Percentiles rank a stretch among this genome's conserved stretches.
Evolutionary conservation across 2,797 vertebrate species (phyloP).

Genomic region (Microchirus variegatus): DNA sequence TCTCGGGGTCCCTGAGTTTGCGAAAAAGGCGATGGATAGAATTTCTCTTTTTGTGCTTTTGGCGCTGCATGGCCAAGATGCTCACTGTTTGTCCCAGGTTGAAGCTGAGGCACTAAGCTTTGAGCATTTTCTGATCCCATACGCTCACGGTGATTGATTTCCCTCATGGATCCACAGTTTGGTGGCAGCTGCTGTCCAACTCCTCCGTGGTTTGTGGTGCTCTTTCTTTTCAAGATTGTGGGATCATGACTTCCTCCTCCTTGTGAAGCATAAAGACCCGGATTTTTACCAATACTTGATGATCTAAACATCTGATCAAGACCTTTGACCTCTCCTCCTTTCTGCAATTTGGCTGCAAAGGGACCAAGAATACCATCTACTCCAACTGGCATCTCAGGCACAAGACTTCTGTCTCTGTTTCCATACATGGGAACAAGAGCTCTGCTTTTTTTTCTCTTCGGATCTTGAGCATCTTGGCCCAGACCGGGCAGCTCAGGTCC

Average conservation of each 20-base stretch:
- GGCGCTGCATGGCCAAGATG: slow-evolving; percentile 16
- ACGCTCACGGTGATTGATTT: slow-evolving; percentile 18
- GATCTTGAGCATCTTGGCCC: slow-evolving; percentile 55
- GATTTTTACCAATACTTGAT: slow-evolving; percentile 22
- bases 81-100: slow-evolving; percentile 17
- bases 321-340: slow-evolving; percentile 29
- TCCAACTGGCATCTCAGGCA: slow-evolving; percentile 31
- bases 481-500: slow-evolving; percentile 55
- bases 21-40: slow-evolving; percentile 25
- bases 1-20: slow-evolving; percentile 20
- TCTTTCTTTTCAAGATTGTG: slow-evolving; percentile 14
- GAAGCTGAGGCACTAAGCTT: slow-evolving; percentile 10
- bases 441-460: slow-evolving; percentile 52
- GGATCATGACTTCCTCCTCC: slow-evolving; percentile 14
- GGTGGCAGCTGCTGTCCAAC: slow-evolving; percentile 23
- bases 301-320: slow-evolving; percentile 18
- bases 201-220: not conserved
- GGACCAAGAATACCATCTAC: slow-evolving; percentile 3
- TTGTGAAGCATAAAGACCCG: slow-evolving; percentile 25
- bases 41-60: slow-evolving; percentile 17
- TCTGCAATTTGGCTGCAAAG: slow-evolving; percentile 32
- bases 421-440: slow-evolving; percentile 20
- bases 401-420: slow-evolving; percentile 16
- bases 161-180: slow-evolving; percentile 39
- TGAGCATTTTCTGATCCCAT: slow-evolving; percentile 34